Conservation (phyloP, 1,140 invertebrate species). For the Pissodes strobi region DNA sequence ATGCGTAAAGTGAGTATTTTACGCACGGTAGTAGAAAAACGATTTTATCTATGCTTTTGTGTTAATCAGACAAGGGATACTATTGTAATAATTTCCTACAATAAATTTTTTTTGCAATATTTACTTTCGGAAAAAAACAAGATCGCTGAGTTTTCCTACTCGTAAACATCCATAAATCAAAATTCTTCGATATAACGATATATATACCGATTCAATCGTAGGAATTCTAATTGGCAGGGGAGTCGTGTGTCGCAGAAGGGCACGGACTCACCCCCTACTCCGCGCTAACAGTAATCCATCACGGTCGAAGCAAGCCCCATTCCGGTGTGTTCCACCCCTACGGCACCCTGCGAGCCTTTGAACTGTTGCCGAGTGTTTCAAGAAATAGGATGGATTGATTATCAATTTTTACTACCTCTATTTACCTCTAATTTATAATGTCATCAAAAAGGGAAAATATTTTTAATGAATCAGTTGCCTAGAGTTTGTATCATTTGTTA, state of each 20-base stretch:
- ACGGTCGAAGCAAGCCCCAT: conserved; percentile 53
- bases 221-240: conserved; percentile 55
- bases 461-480: no score
- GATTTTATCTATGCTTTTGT: no score
- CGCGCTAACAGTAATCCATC: conserved; percentile 51
- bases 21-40: no score
- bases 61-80: no score
- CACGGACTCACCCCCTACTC: conserved; percentile 24
- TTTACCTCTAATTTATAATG: no score
- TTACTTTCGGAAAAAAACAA: neutral
- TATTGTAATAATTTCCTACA: no score
- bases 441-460: no score
- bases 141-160: neutral
- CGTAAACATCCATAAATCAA: conserved; percentile 39
- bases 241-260: conserved; percentile 49
- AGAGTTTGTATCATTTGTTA: no score
- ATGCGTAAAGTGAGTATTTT: no score
- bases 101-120: no score
- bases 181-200: conserved; percentile 40
- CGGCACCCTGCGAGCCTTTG: neutral
- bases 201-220: conserved; percentile 51
- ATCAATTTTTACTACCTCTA: no score
- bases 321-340: conserved; percentile 36
- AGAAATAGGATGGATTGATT: neutral
- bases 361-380: conserved; percentile 22